These are phyloP conservation scores for Scaptomyza cyrtandrae DNA, from an alignment of 2,888 invertebrate species.

Conservation along the genomic window DNA sequence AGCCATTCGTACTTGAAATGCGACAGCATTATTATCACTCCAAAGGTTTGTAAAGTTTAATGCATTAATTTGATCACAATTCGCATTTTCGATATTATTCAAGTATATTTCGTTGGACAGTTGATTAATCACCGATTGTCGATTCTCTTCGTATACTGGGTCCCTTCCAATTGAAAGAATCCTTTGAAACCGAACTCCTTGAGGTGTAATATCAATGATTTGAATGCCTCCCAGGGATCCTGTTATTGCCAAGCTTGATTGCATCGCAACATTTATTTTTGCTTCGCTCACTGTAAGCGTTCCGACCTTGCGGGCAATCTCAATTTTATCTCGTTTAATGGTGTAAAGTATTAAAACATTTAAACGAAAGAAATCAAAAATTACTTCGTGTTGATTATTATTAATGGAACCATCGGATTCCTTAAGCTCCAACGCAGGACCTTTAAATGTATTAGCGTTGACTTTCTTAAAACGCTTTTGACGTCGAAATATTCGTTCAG, in stretches of 20 bases:
- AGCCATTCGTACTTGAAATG: slow-evolving; percentile 88
- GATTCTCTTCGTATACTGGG: slow-evolving; percentile 85
- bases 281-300: slow-evolving; percentile 97
- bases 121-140: slow-evolving; percentile 79
- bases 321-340: slow-evolving; percentile 88
- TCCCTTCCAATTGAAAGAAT: slow-evolving; percentile 94
- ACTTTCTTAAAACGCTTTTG: slow-evolving; percentile 59
- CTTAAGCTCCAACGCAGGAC: slow-evolving; percentile 30
- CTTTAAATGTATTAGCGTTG: slow-evolving; percentile 3
- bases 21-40: slow-evolving; percentile 77
- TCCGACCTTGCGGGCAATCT: slow-evolving; percentile 94
- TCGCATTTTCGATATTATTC: slow-evolving; percentile 71
- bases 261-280: slow-evolving; percentile 92
- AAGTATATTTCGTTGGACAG: slow-evolving; percentile 84
- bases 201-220: slow-evolving; percentile 93
- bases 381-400: slow-evolving; percentile 90
- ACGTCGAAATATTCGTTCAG: slow-evolving; percentile 88
- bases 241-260: slow-evolving; percentile 87
- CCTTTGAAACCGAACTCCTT: slow-evolving; percentile 92
- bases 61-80: slow-evolving; percentile 83
- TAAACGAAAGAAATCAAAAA: slow-evolving; percentile 96
- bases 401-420: slow-evolving; percentile 50
- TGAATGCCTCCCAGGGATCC: slow-evolving; percentile 97
- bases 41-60: slow-evolving; percentile 83
- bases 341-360: slow-evolving; percentile 94